phyloP scores from a whole-genome alignment of 2,113 vertebrate genomes.

The Platichthys stellatus region DNA sequence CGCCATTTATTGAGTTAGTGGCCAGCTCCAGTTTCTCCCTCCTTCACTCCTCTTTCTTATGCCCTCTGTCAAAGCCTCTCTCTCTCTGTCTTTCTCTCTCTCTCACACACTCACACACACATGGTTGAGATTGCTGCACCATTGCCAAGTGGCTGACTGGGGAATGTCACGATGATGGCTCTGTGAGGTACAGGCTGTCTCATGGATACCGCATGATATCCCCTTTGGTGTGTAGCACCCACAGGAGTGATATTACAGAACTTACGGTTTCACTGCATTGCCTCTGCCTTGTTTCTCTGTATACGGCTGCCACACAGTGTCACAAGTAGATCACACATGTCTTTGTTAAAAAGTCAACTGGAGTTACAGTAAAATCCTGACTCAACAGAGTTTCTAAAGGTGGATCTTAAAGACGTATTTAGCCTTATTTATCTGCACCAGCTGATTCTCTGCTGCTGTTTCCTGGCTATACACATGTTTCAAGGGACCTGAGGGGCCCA shows the following conservation, averaged over 20 bases:
- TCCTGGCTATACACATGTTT: too few species aligned
- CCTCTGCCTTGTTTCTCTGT: constrained; percentile 41
- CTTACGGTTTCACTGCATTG: constrained; percentile 56
- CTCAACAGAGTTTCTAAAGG: too few species aligned
- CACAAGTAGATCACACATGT: neutral
- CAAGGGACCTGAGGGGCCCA: too few species aligned
- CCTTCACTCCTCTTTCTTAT: constrained; percentile 58
- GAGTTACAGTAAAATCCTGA: too few species aligned
- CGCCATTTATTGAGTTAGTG: constrained; percentile 76
- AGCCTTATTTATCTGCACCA: too few species aligned
- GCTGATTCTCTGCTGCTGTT: too few species aligned
- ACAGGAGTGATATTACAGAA: constrained; percentile 65
- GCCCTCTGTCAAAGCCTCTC: constrained; percentile 52
- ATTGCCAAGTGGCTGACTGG: constrained; percentile 56
- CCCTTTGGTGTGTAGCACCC: constrained; percentile 54
- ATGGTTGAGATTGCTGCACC: neutral
- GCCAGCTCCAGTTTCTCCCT: constrained; percentile 73
- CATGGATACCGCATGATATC: constrained; percentile 56
- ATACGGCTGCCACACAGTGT: constrained; percentile 19
- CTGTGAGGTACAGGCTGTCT: constrained; percentile 34
- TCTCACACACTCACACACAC: constrained; percentile 12
- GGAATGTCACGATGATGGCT: constrained; percentile 64
- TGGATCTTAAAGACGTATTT: too few species aligned
- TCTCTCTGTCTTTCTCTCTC: constrained; percentile 8
- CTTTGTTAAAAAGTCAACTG: neutral